Evolutionary conservation across 2,888 invertebrate genomes (phyloP).

Genomic region (Lysandra coridon): DNA sequence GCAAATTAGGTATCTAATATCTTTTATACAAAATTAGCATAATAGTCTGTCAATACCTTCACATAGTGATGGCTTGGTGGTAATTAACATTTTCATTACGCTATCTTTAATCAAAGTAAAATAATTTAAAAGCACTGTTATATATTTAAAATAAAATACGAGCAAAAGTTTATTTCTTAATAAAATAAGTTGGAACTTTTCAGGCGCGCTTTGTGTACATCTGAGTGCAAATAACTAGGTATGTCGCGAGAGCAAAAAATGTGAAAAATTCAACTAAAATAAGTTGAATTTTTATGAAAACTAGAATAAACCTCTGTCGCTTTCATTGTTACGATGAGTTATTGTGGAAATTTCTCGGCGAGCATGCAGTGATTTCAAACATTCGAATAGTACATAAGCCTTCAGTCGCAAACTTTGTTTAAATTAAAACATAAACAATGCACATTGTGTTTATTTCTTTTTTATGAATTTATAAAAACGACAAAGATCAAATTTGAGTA

Average conservation of each 20-base stretch:
- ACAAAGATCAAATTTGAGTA: background rate
- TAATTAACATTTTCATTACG: background rate
- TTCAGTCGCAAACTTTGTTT: slow-evolving; percentile 21
- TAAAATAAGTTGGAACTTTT: slow-evolving; percentile 14
- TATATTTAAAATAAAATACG: background rate
- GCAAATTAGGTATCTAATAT: background rate
- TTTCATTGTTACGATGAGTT: slow-evolving; percentile 26
- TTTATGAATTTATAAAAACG: background rate
- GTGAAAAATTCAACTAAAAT: background rate
- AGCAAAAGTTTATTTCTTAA: background rate
- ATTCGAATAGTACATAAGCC: slow-evolving; percentile 15
- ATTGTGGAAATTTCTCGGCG: slow-evolving; percentile 14
- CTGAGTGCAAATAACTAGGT: slow-evolving; percentile 2
- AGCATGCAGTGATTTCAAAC: slow-evolving; percentile 29
- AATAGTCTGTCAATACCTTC: background rate
- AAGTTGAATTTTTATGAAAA: slow-evolving; percentile 2
- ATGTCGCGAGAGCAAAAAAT: slow-evolving; percentile 19
- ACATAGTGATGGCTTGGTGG: background rate
- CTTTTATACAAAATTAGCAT: background rate
- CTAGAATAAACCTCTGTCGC: slow-evolving; percentile 27
- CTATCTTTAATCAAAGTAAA: background rate
- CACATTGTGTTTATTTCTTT: background rate
- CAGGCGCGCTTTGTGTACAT: slow-evolving; percentile 17
- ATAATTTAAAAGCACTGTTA: background rate
- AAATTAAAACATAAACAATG: slow-evolving; percentile 12